Evolutionary conservation across 2,113 vertebrate species (phyloP).

Genomic region (Ovibos moschatus): DNA sequence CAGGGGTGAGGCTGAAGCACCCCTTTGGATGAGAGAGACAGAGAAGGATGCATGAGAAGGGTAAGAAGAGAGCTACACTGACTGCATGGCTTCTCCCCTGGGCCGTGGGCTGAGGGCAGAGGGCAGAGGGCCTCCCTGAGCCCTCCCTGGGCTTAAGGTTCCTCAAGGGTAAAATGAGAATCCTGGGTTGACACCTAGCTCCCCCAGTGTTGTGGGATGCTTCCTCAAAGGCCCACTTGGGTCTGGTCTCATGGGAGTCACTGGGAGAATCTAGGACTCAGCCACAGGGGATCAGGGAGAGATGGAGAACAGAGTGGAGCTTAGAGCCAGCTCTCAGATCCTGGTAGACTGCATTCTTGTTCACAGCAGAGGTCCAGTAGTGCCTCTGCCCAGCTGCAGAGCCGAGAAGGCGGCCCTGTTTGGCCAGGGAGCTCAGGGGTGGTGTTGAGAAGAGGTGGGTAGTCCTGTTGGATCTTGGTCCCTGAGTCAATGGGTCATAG

Average conservation of each 20-base stretch:
- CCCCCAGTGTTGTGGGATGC: not conserved
- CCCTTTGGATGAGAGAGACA: no score
- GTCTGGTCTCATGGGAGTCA: not conserved
- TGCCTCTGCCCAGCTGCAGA: not conserved
- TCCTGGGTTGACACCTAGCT: not conserved
- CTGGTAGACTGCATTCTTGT: fast-evolving
- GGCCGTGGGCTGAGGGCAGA: not conserved
- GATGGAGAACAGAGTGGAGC: not conserved
- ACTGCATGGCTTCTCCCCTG: no score
- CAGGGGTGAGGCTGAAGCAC: not conserved
- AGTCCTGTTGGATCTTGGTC: not conserved
- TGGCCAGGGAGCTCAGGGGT: not conserved
- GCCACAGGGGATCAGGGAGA: not conserved
- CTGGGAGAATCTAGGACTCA: not conserved
- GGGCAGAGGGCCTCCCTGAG: not conserved
- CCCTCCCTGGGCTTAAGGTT: not conserved
- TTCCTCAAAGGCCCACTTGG: not conserved
- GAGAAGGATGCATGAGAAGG: not conserved
- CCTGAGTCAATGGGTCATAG: not conserved
- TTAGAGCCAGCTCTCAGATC: not conserved
- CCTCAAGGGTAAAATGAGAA: not conserved
- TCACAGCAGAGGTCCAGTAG: not conserved
- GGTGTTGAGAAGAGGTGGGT: not conserved
- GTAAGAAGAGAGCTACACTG: not conserved
- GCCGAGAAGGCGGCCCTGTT: no score